These are phyloP conservation scores for Desmodus rotundus DNA, from an alignment of 2,113 vertebrate genomes.

Conservation along the genomic window DNA sequence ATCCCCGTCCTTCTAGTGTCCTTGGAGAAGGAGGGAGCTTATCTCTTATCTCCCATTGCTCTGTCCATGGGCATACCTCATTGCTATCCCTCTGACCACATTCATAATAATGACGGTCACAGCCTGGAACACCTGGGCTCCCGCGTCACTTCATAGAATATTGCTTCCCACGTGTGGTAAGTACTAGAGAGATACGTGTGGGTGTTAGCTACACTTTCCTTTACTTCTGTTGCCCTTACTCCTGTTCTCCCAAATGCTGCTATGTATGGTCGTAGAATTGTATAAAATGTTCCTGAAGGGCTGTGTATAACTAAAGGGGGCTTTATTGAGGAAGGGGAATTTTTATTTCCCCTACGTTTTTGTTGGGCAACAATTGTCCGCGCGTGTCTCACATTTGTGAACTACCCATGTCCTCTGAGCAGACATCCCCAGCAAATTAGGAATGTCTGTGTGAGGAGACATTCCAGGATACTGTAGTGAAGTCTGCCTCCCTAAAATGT, in stretches of 20 bases:
- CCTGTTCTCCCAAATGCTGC: background rate
- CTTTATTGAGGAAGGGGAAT: background rate
- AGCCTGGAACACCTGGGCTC: background rate
- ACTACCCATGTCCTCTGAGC: background rate
- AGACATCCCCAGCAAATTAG: background rate
- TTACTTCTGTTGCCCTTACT: background rate
- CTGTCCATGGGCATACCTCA: background rate
- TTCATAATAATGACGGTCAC: background rate
- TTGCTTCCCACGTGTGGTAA: background rate
- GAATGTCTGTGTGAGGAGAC: background rate
- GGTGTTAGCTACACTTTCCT: background rate
- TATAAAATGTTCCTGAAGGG: background rate
- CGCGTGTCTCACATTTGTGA: background rate
- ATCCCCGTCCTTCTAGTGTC: background rate
- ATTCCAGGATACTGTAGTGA: background rate
- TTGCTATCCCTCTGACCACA: background rate
- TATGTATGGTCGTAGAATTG: background rate
- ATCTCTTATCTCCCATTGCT: background rate
- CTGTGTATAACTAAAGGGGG: background rate
- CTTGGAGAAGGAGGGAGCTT: background rate
- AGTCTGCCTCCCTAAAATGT: background rate
- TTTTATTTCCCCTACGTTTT: slow-evolving; percentile 3
- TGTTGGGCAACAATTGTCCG: background rate
- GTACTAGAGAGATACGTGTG: background rate
- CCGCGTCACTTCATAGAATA: background rate